These are phyloP conservation scores for Lampropteryx suffumata DNA, from an alignment of 2,888 invertebrate genomes.

Conservation along the genomic window DNA sequence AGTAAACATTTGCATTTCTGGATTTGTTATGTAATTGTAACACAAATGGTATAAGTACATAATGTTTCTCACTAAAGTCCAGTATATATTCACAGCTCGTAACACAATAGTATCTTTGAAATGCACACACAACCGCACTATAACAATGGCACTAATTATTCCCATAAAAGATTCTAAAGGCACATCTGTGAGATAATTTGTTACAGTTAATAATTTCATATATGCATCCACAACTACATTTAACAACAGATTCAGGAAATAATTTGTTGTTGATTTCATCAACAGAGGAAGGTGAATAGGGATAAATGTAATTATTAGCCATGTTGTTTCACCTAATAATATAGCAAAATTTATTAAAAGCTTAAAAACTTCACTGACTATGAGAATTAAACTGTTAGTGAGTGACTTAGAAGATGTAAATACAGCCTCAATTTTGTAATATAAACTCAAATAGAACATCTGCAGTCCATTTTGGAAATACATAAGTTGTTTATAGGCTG, in stretches of 20 bases:
- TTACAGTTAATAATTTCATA: conserved; percentile 61
- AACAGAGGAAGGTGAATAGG: conserved; percentile 68
- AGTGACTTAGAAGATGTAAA: conserved; percentile 44
- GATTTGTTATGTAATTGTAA: conserved; percentile 67
- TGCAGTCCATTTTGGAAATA: conserved; percentile 45
- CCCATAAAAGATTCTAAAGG: conserved; percentile 74
- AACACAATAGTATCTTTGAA: conserved; percentile 56
- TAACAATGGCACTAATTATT: conserved; percentile 62
- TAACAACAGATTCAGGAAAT: conserved; percentile 43
- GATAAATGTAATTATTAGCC: conserved; percentile 69
- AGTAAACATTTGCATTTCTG: conserved; percentile 65
- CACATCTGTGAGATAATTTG: conserved; percentile 74
- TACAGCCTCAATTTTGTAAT: conserved; percentile 40
- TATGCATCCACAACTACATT: conserved; percentile 53
- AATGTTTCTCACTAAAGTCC: conserved; percentile 62
- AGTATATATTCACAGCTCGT: conserved; percentile 52
- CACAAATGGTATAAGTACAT: conserved; percentile 62
- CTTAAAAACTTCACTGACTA: conserved; percentile 53
- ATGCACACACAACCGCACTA: conserved; percentile 61
- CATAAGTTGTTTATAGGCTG: conserved; percentile 24
- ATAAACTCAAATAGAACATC: conserved; percentile 38
- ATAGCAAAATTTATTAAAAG: conserved; percentile 56
- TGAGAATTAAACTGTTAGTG: conserved; percentile 41
- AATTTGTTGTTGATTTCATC: conserved; percentile 45
- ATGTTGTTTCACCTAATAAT: conserved; percentile 64